Base-by-base conservation (phyloP, 2,797 vertebrate species). In the Antrozous pallidus region DNA sequence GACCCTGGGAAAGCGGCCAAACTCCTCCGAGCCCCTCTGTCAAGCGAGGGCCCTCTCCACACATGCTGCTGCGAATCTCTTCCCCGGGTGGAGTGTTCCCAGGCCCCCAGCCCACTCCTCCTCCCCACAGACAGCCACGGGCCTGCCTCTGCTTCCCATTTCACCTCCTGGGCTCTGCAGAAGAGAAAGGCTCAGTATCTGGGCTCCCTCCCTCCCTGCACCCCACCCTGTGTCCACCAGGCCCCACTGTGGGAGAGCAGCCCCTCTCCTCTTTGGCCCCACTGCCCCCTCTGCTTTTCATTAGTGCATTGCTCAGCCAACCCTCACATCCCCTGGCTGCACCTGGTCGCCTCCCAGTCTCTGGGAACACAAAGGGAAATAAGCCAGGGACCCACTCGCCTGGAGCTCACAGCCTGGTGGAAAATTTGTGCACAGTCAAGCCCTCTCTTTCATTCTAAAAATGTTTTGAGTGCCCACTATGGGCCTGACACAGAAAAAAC, bases 21-120 rank as follows among this genome's bases (percentile, higher is more conserved):
- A 31, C 58, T n/a, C 38, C 42, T 54, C 58, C 38, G 94, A 82
- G 11, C 28, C 18, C 22, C 82, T 78, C 82, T 49, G 88, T 56
- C 45, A 36, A 73, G 65, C 2, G 12, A 63, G 17, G 47, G 1
- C 1, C 58, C 18, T 85, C 47, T 75, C 67, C 22, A 9, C 4
- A 36, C 17, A 3, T 0, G 1, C 45, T 6, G 33, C 33, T 22
- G 3, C 8, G n/a, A 56, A 9, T 6, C 2, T 74, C 8, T 84
- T 26, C 49, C 18, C 63, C 54, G 31, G 9, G 8, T 7, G 26
- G 33, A 49, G 54, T 18, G 4, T 61, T 38, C n/a, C 31, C 49
- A 14, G 1, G 0, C 3, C 38, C 14, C 1, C 16, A 70, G 33
- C 56, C 18, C 10, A 24, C 70, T 31, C 20, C 45, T 24, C 67